phyloP scores from a whole-genome alignment of 2,113 vertebrate species.

The Brienomyrus brachyistius region DNA sequence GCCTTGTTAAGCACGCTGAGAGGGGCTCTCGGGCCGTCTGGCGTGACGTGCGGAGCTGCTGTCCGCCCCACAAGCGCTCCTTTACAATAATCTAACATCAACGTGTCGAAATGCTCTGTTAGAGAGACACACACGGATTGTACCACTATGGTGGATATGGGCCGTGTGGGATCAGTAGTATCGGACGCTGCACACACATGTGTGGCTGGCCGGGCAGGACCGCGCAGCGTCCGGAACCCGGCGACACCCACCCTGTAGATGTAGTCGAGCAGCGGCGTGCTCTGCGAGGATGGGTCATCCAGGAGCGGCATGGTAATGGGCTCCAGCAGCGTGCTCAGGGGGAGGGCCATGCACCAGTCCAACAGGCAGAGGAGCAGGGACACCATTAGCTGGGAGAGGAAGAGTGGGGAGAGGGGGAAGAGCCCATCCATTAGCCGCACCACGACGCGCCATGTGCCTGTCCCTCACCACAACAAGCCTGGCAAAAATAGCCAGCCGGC shows the following conservation, averaged over 20 bases:
- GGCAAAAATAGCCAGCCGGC: constrained; percentile 15
- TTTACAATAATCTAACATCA: constrained; percentile 27
- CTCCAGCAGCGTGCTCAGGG: constrained; percentile 78
- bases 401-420: background rate
- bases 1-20: constrained; percentile 62
- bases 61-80: constrained; percentile 57
- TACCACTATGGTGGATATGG: constrained; percentile 27
- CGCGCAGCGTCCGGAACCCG: no score
- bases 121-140: background rate
- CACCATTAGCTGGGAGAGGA: constrained; percentile 75
- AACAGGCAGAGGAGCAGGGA: constrained; percentile 87
- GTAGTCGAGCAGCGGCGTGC: constrained; percentile 83
- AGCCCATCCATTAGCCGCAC: constrained; percentile 14
- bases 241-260: constrained; percentile 84
- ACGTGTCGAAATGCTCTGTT: background rate
- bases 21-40: constrained; percentile 63
- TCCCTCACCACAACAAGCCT: background rate
- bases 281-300: constrained; percentile 68
- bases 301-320: constrained; percentile 68
- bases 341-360: constrained; percentile 97
- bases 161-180: background rate
- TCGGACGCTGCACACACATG: constrained; percentile 30
- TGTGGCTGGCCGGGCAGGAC: constrained; percentile 25
- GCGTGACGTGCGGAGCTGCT: constrained; percentile 65
- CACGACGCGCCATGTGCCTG: no score